phyloP scores from a whole-genome alignment of 2,888 invertebrate genomes.

The Chalcis sispes region DNA sequence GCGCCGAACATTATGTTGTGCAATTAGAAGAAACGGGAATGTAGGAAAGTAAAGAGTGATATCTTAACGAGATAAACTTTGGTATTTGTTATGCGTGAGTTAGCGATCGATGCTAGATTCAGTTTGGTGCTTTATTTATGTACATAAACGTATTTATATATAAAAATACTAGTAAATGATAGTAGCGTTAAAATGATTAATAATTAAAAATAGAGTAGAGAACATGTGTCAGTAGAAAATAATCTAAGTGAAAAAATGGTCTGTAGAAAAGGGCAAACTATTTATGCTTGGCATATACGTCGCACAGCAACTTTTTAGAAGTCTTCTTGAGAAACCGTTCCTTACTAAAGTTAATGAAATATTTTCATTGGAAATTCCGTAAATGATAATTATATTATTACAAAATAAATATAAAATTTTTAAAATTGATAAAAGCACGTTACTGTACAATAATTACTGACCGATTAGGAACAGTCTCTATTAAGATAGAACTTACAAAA shows the following conservation, averaged over 20 bases:
- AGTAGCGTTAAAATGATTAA: slow-evolving; percentile 51
- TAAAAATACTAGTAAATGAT: slow-evolving; percentile 59
- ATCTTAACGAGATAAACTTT: slow-evolving; percentile 74
- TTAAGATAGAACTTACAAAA: slow-evolving; percentile 42
- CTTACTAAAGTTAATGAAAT: slow-evolving; percentile 1
- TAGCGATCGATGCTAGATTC: slow-evolving; percentile 61
- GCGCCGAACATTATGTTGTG: slow-evolving; percentile 48
- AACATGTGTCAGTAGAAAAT: slow-evolving; percentile 28
- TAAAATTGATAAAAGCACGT: slow-evolving; percentile 18
- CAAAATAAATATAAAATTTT: slow-evolving; percentile 43
- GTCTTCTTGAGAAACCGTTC: slow-evolving; percentile 38
- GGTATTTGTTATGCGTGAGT: slow-evolving; percentile 73
- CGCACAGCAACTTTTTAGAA: slow-evolving; percentile 16
- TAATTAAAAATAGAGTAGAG: slow-evolving; percentile 36
- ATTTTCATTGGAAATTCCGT: not conserved
- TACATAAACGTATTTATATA: slow-evolving; percentile 55
- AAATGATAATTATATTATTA: slow-evolving; percentile 13
- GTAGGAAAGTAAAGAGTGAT: slow-evolving; percentile 63
- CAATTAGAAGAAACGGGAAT: slow-evolving; percentile 60
- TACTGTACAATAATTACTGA: slow-evolving; percentile 43
- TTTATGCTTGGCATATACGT: slow-evolving; percentile 33
- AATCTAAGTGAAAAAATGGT: slow-evolving; percentile 28
- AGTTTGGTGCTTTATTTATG: slow-evolving; percentile 57
- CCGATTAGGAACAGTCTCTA: slow-evolving; percentile 40
- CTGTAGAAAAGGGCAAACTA: slow-evolving; percentile 29